Base-by-base conservation (phyloP, 2,113 vertebrate genomes). In the Cyanistes caeruleus region DNA sequence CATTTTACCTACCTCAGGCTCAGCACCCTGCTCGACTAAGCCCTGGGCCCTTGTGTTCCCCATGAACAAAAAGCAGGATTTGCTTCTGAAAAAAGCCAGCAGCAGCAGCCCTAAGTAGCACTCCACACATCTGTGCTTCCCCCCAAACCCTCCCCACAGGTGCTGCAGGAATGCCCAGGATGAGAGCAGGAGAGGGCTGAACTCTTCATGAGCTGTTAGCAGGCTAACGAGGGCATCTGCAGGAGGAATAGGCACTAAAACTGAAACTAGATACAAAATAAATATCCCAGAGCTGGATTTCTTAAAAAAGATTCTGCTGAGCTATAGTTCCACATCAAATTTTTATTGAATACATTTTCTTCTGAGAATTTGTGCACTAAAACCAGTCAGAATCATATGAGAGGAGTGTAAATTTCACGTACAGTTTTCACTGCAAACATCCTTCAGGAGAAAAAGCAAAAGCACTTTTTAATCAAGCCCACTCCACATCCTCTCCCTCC, bases 271-370 rank as follows among this genome's bases (percentile, higher is more conserved):
- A 88, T 92, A 95, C 89, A 81, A 53, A 95, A 89, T 96, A 95
- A 91, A 95, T 96, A 97, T 97, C 95, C 95, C 89, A 91, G 94
- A 91, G 95, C 93, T 96, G 97, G 97, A 97, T 98, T 98, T 96
- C 95, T 89, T 95, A 94, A 96, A 96, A 95, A 97, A 98, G 97
- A 96, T 97, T 97, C 97, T 95, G 97, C 97, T 95, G 96, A 97
- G 97, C 97, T 98, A 97, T 93, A 81, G 90, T 90, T 93, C 96
- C 97, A 96, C 97, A 98, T 98, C 97, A 97, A 96, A 97, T 97
- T 98, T 98, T 98, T 98, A 98, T 97, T 96, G 98, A 88, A 96
- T 95, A 95, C 97, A 93, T 98, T 98, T 98, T 96, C 98, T 97
- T 95, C 97, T 95, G 96, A 97, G 97, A 97, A 97, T 96, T 86